A percentile compares a stretch with the other conserved stretches of the same genome.
Evolutionary conservation across 2,888 invertebrate species (phyloP).

Genomic region (Margaritifera margaritifera): DNA sequence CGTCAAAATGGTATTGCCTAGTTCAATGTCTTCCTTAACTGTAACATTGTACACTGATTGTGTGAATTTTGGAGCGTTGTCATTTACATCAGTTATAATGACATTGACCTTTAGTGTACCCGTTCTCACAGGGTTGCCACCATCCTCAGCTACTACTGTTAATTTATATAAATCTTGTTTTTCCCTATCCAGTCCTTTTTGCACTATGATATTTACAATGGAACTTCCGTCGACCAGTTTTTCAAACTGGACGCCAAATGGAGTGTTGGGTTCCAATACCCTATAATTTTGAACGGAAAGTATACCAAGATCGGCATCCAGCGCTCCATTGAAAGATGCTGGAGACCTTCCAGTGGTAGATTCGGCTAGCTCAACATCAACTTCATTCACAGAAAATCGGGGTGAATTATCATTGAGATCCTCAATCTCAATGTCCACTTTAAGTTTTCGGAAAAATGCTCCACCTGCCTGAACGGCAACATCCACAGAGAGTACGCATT

Average conservation of each 20-base stretch:
- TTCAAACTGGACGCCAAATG: conserved; percentile 42
- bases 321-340: conserved; percentile 41
- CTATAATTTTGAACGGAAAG: conserved; percentile 47
- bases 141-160: conserved; percentile 49
- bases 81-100: conserved; percentile 50
- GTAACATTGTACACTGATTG: conserved; percentile 46
- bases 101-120: conserved; percentile 42
- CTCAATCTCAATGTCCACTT: conserved; percentile 45
- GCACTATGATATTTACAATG: conserved; percentile 45
- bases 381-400: conserved; percentile 41
- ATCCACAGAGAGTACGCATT: conserved; percentile 43
- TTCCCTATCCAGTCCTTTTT: conserved; percentile 50
- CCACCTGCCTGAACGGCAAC: conserved; percentile 52
- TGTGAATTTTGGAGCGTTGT: conserved; percentile 50
- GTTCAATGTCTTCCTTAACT: conserved; percentile 40
- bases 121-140: conserved; percentile 39
- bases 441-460: conserved; percentile 52
- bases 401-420: conserved; percentile 62
- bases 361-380: conserved; percentile 45
- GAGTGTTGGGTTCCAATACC: conserved; percentile 33
- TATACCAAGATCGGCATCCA: conserved; percentile 48
- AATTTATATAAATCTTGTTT: conserved; percentile 44
- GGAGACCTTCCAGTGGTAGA: conserved; percentile 39
- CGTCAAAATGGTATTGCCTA: conserved; percentile 40
- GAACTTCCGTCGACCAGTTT: conserved; percentile 46